phyloP scores from a whole-genome alignment of 2,888 invertebrate genomes.

The Caenorhabditis sp. region DNA sequence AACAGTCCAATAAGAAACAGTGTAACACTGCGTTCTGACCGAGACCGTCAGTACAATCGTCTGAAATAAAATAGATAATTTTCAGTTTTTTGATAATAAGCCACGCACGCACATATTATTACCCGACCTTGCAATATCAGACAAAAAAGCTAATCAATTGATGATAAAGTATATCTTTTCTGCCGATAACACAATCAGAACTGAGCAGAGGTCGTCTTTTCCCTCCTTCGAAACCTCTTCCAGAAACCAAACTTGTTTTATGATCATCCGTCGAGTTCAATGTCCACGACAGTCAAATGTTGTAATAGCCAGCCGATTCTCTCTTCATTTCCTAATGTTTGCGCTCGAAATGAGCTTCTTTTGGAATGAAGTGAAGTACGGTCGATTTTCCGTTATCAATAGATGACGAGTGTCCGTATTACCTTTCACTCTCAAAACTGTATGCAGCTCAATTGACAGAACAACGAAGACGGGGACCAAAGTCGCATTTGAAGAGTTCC shows the following conservation, averaged over 20 bases:
- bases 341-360: constrained; percentile 44
- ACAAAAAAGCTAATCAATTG: constrained; percentile 50
- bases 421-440: constrained; percentile 17
- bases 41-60: not conserved
- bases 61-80: constrained; percentile 40
- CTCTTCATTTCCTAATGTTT: constrained; percentile 28
- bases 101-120: constrained; percentile 38
- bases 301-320: constrained; percentile 4
- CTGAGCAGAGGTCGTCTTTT: too few species aligned
- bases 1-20: too few species aligned
- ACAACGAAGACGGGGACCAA: not conserved
- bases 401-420: constrained; percentile 41
- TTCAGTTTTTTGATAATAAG: constrained; percentile 37
- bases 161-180: constrained; percentile 46
- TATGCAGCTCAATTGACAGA: too few species aligned
- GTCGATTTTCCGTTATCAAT: constrained; percentile 36
- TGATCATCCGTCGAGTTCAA: too few species aligned
- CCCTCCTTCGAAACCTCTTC: too few species aligned
- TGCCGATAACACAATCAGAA: constrained; percentile 36
- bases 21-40: too few species aligned
- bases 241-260: too few species aligned
- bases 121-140: constrained; percentile 41
- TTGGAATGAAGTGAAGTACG: constrained; percentile 39
- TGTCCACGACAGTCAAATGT: constrained; percentile 19
- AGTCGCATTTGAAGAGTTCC: not conserved